Evolutionary conservation across 2,888 invertebrate species (phyloP).

Genomic region (Automeris io): DNA sequence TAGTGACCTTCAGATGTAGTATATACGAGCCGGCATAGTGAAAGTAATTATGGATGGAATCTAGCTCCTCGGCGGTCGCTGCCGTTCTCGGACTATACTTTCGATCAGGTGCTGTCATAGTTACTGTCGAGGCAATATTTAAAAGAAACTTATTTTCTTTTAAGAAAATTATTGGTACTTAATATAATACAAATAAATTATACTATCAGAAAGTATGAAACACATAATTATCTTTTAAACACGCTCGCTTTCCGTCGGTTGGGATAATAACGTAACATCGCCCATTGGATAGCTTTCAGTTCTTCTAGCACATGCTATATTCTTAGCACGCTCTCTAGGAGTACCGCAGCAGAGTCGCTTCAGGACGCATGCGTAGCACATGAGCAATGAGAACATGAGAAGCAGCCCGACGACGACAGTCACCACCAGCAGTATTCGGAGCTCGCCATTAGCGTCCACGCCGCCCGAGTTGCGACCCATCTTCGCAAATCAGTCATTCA

Average conservation of each 20-base stretch:
- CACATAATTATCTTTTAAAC: constrained; percentile 31
- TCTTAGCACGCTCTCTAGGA: constrained; percentile 63
- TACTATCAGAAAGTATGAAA: not conserved
- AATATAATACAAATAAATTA: not conserved
- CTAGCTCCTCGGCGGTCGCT: too few species aligned
- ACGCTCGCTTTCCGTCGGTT: constrained; percentile 78
- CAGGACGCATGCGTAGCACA: constrained; percentile 82
- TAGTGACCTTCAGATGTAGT: too few species aligned
- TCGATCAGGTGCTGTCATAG: too few species aligned
- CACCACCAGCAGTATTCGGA: constrained; percentile 76
- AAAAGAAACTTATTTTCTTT: too few species aligned
- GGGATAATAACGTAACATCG: constrained; percentile 78
- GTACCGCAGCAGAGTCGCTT: constrained; percentile 79
- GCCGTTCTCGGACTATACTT: too few species aligned
- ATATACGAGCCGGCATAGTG: too few species aligned
- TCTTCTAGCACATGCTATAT: constrained; percentile 46
- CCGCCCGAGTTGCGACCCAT: constrained; percentile 59
- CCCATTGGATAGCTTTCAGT: constrained; percentile 78
- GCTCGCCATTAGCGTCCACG: constrained; percentile 72
- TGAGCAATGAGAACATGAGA: constrained; percentile 78
- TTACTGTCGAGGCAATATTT: too few species aligned
- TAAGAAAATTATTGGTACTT: not conserved
- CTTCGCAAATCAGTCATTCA: constrained; percentile 25
- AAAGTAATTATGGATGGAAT: too few species aligned
- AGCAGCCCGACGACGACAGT: constrained; percentile 78